Base-by-base conservation (phyloP, 2,888 invertebrate species). In the Onthophagus sagittarius region DNA sequence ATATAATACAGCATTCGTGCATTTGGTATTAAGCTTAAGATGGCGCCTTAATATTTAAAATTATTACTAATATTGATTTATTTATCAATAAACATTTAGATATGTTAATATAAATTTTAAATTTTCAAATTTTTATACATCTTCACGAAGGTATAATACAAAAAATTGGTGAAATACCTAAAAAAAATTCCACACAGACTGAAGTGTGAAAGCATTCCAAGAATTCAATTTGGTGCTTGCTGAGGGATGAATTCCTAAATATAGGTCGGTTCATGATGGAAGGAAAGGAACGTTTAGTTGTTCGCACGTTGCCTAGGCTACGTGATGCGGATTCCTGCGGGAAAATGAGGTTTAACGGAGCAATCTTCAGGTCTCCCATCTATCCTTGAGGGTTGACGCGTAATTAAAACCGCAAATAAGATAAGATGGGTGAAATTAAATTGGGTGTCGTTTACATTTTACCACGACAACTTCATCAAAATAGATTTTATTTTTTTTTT, bases 281-380 rank as follows among this genome's bases (percentile, higher is more conserved):
- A 74, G 72, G 72, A 71, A 69, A 64, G 15, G 23, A 23, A 23
- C 11, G 39, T 53, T 53, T 53, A 53, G 39, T 7, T 53, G 39
- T 53, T 62, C 69, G 63, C 31, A 67, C 31, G 74, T 74, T 74
- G 72, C 74, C 72, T 53, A 72, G 72, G 62, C 72, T 70, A 74
- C 74, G 70, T 64, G 71, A 15, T 7, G 39, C 33, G 65, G 15
- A 72, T 63, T 72, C 71, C 39, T 53, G 39, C 31, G 63, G 69
- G 74, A 74, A 74, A 74, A 74, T 72, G 71, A 72, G 67, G 70
- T 74, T 74, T 74, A 63, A 67, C 70, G 33, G 53, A 72, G 72
- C 33, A 62, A 62, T 70, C 71, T 62, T 11, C 71, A 62, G 72
- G 71, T 71, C 23, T n/a, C 23, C 23, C 71, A 62, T 62, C 69